Evolutionary conservation across 2,797 vertebrate species (phyloP), one percentile per base, ranked within the genome.

Genomic region (Alfaro cultratus): DNA sequence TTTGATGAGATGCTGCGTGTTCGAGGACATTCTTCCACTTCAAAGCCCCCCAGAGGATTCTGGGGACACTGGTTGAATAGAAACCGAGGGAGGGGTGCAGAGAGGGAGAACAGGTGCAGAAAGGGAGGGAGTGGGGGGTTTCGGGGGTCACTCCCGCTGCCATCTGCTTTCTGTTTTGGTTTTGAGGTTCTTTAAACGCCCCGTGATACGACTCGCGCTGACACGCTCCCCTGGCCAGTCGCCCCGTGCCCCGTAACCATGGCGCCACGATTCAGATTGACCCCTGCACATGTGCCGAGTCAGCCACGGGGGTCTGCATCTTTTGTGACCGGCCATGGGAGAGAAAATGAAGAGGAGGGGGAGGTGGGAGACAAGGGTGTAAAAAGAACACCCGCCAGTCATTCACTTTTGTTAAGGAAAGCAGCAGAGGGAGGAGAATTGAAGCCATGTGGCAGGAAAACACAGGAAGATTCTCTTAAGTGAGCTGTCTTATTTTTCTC

Each of bases 81-180:
- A 79, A 84, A 80, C 76, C 0, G 68, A 86, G 90, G 93, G 92
- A 90, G 90, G 91, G 89, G 91, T 55, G 49, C 6, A 34, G 2
- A 18, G 68, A 75, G 62, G 77, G 84, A 77, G 87, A 95, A 96
- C 96, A 96, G 96, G 96, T 96, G 96, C 95, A 95, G 89, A 71
- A 31, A n/a, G 43, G 41, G 11, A n/a, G 36, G 67, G 39, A 86
- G 89, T 2, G 90, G 92, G 39, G 36, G 21, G 18, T 2, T 21
- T 26, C 1, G 88, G 90, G 53, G 91, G 92, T 89, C 89, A 91
- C 90, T 94, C 93, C 90, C 46, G 76, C 87, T 81, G 91, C 96
- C 96, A 96, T 96, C 95, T 96, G 95, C 94, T 95, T 95, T 95
- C 92, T 90, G 94, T 93, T 91, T 90, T 79, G 77, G 81, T 85